Conservation (phyloP, 1,140 invertebrate genomes). For the Trachymyrmex cornetzi region DNA sequence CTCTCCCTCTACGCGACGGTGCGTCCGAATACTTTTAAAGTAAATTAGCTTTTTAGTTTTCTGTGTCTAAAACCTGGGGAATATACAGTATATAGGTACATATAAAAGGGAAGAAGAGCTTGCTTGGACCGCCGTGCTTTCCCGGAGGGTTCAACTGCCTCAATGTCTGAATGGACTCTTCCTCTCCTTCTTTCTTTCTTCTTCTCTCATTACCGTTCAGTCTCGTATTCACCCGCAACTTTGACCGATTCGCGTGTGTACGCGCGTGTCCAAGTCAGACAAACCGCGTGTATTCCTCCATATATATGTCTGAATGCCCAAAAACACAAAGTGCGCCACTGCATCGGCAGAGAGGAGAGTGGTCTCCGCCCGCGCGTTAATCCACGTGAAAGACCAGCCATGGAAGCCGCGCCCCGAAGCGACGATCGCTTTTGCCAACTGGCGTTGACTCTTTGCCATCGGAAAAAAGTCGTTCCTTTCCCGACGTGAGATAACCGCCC, state of each 20-base stretch:
- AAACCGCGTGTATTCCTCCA: conserved; percentile 4
- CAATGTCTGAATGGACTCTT: conserved; percentile 79
- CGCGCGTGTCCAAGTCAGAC: conserved; percentile 54
- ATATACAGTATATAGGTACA: conserved; percentile 76
- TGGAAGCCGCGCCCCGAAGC: conserved; percentile 51
- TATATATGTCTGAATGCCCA: conserved; percentile 80
- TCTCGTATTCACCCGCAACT: background rate
- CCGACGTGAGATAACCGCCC: conserved; percentile 22
- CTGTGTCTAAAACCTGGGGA: conserved; percentile 82
- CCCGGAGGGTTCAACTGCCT: conserved; percentile 81
- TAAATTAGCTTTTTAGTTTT: conserved; percentile 88
- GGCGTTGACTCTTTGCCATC: conserved; percentile 71
- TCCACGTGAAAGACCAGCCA: conserved; percentile 69
- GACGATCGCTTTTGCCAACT: conserved; percentile 58
- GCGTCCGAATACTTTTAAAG: conserved; percentile 85
- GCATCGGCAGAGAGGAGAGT: conserved; percentile 64
- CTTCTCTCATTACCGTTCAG: conserved; percentile 18
- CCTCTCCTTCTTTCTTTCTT: conserved; percentile 4
- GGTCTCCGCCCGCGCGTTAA: conserved; percentile 54
- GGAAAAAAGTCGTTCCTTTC: conserved; percentile 49
- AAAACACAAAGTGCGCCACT: conserved; percentile 82
- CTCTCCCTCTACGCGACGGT: conserved; percentile 29
- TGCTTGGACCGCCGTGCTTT: conserved; percentile 64
- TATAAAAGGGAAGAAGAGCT: conserved; percentile 82
- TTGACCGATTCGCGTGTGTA: conserved; percentile 36